Base-by-base conservation (phyloP, 2,113 vertebrate genomes). In the Beaufortia kweichowensis region DNA sequence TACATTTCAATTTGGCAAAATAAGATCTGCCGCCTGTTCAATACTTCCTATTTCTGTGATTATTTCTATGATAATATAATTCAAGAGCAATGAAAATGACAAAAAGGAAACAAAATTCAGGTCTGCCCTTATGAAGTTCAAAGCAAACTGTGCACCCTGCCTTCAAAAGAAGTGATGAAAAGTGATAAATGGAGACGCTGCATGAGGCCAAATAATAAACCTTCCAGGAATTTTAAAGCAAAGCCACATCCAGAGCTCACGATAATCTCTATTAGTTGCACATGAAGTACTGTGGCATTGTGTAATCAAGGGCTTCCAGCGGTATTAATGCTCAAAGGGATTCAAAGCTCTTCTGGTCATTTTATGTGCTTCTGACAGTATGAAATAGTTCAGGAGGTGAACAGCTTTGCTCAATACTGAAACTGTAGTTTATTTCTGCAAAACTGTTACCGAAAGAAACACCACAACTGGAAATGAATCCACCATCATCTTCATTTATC, bases 211-310 rank as follows among this genome's bases (percentile, higher is more conserved):
- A 7, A 8, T n/a, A 39, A 23, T 66, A 46, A 46, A 24, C 43
- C 63, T 66, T 66, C 63, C 39, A 66, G 39, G 39, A 66, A 66
- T 66, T 66, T 65, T 3, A 61, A 29, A 61, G 28, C 3, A 3
- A 4, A 33, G 17, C 28, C 6, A 3, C 21, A 66, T 66, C 17
- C 41, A 65, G 35, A 65, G 35, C 63, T 43, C 23, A 66, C 39
- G 19, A 3, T 66, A 48, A 48, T 48, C 64, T 66, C 41, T 48
- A 66, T 66, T 48, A 66, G 24, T 46, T 28, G 64, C 24, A 48
- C 41, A 74, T 71, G 12, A 76, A 50, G 21, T 66, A 39, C 63
- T 39, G 43, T 3, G 4, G 21, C 23, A 60, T 72, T 55, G 10
- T 64, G 8, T 66, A 73, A 60, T 55, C 11, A 73, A 76, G 55